A percentile compares a stretch with the other conserved stretches of the same genome.
Conservation (phyloP, 2,113 vertebrate genomes). For the Sander vitreus region DNA sequence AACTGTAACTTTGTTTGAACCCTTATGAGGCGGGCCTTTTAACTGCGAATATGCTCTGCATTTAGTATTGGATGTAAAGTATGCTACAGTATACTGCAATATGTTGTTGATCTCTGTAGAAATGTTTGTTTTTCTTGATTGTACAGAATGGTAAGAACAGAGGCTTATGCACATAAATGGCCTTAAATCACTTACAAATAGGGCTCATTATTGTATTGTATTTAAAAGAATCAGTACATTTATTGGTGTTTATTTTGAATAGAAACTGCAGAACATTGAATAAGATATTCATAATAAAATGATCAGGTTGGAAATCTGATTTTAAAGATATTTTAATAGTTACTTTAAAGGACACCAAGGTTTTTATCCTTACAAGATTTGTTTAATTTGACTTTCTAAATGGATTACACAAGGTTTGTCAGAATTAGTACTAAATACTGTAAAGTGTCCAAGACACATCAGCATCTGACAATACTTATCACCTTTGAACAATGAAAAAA, state of each 20-base stretch:
- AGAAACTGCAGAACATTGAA: not conserved
- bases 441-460: not conserved
- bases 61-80: not conserved
- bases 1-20: not conserved
- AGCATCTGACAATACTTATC: not conserved
- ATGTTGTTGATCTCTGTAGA: not conserved
- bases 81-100: not conserved
- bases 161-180: not conserved
- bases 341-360: not conserved
- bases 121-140: not conserved
- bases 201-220: conserved; percentile 1
- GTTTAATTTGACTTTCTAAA: not conserved
- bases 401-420: not conserved
- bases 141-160: not conserved
- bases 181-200: not conserved
- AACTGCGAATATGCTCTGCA: not conserved
- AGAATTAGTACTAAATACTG: not conserved
- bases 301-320: not conserved
- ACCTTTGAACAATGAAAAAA: not conserved
- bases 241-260: not conserved
- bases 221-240: not conserved
- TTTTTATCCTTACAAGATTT: not conserved
- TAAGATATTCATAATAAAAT: not conserved
- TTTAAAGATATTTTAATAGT: not conserved
- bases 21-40: not conserved